Evolutionary conservation across 2,888 invertebrate species (phyloP).

Genomic region (Hirtodrosophila cameraria): DNA sequence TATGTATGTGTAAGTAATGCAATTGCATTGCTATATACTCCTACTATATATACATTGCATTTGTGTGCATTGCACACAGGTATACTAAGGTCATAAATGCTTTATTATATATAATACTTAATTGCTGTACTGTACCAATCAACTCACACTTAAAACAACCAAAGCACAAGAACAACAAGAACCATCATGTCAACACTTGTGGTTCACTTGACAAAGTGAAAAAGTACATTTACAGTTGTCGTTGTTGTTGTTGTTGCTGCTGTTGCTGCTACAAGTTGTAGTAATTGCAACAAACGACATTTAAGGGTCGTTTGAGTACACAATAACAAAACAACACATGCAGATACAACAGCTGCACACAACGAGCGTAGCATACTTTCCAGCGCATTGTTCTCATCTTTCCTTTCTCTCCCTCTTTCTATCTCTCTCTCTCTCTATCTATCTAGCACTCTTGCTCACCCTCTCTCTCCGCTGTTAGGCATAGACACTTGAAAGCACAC

Average conservation of each 20-base stretch:
- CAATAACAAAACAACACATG: conserved; percentile 42
- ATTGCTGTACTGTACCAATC: no score
- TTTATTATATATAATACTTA: no score
- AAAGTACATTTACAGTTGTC: conserved; percentile 26
- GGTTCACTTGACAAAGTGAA: conserved; percentile 40
- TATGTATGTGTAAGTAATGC: background rate
- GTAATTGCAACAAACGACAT: conserved; percentile 49
- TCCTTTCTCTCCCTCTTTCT: background rate
- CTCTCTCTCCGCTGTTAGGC: background rate
- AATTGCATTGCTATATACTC: no score
- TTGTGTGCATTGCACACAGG: no score
- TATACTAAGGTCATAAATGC: no score
- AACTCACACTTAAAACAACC: no score
- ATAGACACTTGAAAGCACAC: conserved; percentile 1
- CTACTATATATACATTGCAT: no score
- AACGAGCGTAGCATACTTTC: conserved; percentile 43
- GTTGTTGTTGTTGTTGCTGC: conserved; percentile 11
- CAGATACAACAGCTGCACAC: conserved; percentile 11
- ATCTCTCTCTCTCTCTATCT: conserved; percentile 1
- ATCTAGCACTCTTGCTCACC: background rate
- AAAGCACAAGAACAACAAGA: background rate
- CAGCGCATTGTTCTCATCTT: conserved; percentile 9
- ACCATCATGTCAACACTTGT: conserved; percentile 13
- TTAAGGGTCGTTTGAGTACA: conserved; percentile 57
- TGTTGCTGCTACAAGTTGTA: conserved; percentile 28